Evolutionary conservation across 1,140 invertebrate genomes (phyloP).

Genomic region (Polyergus mexicanus): DNA sequence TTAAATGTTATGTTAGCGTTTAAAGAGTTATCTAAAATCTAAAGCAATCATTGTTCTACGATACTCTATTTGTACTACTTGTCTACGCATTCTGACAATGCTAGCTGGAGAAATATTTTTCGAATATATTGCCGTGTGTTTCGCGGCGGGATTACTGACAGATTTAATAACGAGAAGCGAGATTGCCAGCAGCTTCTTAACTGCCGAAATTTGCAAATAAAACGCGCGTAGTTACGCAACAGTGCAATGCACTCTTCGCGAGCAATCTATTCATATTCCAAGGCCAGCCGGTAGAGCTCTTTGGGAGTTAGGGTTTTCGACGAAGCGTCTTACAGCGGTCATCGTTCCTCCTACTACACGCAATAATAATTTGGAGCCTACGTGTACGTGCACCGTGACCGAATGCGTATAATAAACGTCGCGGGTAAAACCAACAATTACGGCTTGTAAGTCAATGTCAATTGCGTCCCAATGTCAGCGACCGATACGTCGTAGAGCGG

Average conservation of each 20-base stretch:
- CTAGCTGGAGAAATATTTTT: not conserved
- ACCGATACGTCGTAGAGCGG: conserved; percentile 33
- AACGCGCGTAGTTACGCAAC: conserved; percentile 80
- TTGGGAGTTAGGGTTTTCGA: conserved; percentile 66
- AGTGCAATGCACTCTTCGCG: conserved; percentile 83
- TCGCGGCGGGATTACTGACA: not conserved
- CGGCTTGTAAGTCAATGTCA: conserved; percentile 38
- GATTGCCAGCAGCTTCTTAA: conserved; percentile 4
- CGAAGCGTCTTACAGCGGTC: conserved; percentile 69
- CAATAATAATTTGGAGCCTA: conserved; percentile 53
- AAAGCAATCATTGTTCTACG: not conserved
- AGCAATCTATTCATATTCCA: conserved; percentile 82
- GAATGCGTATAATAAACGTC: conserved; percentile 32
- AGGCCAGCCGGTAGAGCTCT: conserved; percentile 77
- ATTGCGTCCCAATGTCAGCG: conserved; percentile 20
- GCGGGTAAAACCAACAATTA: conserved; percentile 44
- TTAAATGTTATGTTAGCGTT: too few species aligned
- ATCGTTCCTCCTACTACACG: conserved; percentile 64
- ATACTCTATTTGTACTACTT: not conserved
- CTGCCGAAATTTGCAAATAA: conserved; percentile 78
- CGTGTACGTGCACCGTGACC: conserved; percentile 65
- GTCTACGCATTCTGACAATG: too few species aligned
- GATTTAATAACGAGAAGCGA: conserved; percentile 2
- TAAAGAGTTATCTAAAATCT: not conserved
- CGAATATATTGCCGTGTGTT: not conserved